A percentile compares a stretch with the other conserved stretches of the same genome.
These are phyloP conservation scores for Colistium nudipinnis DNA, from an alignment of 2,113 vertebrate species.

Conservation along the genomic window DNA sequence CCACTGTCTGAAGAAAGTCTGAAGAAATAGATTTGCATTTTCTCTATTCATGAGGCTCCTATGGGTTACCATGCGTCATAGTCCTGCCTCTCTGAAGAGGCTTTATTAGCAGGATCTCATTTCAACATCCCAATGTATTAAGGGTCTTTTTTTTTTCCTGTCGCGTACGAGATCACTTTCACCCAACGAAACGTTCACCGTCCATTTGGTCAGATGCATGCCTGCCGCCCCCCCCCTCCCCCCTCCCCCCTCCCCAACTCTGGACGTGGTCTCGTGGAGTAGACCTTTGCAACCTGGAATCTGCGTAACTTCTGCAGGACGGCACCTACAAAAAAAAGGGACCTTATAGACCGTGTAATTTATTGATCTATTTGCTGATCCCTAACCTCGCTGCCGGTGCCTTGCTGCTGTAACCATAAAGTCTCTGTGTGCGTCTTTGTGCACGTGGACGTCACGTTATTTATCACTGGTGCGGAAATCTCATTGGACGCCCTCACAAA, in stretches of 20 bases:
- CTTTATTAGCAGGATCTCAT: constrained; percentile 77
- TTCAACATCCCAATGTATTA: constrained; percentile 68
- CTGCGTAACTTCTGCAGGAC: constrained; percentile 28
- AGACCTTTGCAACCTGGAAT: too few species aligned
- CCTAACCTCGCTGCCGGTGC: constrained; percentile 20
- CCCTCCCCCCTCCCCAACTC: constrained; percentile 19
- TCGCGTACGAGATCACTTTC: constrained; percentile 33
- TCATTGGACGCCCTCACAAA: neutral
- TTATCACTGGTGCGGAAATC: neutral
- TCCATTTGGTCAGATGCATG: neutral
- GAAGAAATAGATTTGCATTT: constrained; percentile 79
- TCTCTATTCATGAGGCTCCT: constrained; percentile 79
- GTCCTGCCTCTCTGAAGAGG: constrained; percentile 68
- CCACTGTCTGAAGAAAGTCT: too few species aligned
- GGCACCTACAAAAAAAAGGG: constrained; percentile 27
- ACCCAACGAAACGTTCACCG: constrained; percentile 13
- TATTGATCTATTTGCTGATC: constrained; percentile 57
- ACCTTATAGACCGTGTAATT: constrained; percentile 36
- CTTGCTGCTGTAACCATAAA: neutral
- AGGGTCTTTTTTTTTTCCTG: constrained; percentile 52
- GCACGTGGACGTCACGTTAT: too few species aligned
- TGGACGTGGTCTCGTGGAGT: too few species aligned
- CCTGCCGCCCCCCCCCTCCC: neutral
- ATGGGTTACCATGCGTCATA: constrained; percentile 69
- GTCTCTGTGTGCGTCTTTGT: neutral